Conservation (phyloP, 1,140 invertebrate species). For the Ips nitidus region DNA sequence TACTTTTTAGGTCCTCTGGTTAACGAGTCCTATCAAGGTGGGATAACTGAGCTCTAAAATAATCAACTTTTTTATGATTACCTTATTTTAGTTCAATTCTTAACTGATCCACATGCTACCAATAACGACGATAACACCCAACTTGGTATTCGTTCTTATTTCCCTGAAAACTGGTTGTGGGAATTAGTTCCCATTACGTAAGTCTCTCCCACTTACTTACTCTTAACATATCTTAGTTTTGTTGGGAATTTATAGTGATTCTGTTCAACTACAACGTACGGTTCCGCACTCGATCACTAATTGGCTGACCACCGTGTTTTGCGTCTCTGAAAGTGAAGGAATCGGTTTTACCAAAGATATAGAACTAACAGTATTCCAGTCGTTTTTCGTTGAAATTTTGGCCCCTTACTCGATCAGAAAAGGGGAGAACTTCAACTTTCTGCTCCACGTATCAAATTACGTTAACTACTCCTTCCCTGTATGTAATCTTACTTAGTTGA, state of each 20-base stretch:
- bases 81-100: not conserved
- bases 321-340: slow-evolving; percentile 63
- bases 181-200: slow-evolving; percentile 61
- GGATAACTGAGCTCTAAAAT: not conserved
- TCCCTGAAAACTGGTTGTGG: slow-evolving; percentile 74
- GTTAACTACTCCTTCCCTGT: slow-evolving; percentile 64
- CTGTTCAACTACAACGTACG: slow-evolving; percentile 45
- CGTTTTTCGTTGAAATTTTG: slow-evolving; percentile 70
- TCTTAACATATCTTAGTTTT: not conserved
- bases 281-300: slow-evolving; percentile 74
- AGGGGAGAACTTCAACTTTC: slow-evolving; percentile 67
- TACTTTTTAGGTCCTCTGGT: slow-evolving; percentile 35
- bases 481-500: slow-evolving; percentile 34
- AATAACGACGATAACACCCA: slow-evolving; percentile 47
- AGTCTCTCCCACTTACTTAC: slow-evolving; percentile 22
- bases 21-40: slow-evolving; percentile 4
- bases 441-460: slow-evolving; percentile 75
- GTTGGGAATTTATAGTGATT: slow-evolving; percentile 3
- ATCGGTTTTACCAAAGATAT: slow-evolving; percentile 62
- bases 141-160: slow-evolving; percentile 57
- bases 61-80: no score
- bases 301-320: slow-evolving; percentile 72
- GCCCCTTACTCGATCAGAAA: slow-evolving; percentile 72
- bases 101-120: slow-evolving; percentile 43
- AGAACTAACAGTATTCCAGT: slow-evolving; percentile 39